Base-by-base conservation (phyloP, 2,797 vertebrate species). In the Masticophis lateralis region DNA sequence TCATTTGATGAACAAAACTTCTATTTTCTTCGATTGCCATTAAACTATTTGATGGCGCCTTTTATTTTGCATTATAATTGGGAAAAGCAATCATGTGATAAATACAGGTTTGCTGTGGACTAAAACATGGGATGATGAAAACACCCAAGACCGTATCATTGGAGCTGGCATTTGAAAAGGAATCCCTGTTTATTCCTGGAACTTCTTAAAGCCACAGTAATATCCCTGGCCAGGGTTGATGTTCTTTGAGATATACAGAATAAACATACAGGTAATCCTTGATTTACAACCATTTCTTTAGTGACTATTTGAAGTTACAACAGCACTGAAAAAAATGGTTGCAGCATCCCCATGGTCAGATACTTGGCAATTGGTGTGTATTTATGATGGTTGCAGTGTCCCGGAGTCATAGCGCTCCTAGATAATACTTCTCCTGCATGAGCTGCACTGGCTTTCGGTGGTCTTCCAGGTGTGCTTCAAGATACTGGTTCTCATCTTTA, bases 21-120 rank as follows among this genome's bases (percentile, higher is more conserved):
- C 96, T 91, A 97, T 98, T 98, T 97, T 97, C 96, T 83, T 97
- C 94, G 95, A 97, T 95, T 97, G 95, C 95, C 97, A 97, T 97
- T 98, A 98, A 97, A 97, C 90, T 97, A 97, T 96, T 97, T 97
- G 96, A 97, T 97, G 96, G 96, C 96, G 94, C 95, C 94, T 97
- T 97, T 97, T 97, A 98, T 98, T 98, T 97, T 97, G 88, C 94
- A 94, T 93, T 96, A 96, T 98, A 98, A 97, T 98, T 98, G 97
- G 95, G 94, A 63, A 97, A 96, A 96, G 96, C 96, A 97, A 95
- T 97, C 96, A 93, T 97, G 97, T 97, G 97, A 97, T 97, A 96
- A 97, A 96, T 95, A 88, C 95, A 96, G 96, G 92, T 97, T 97
- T 96, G 93, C 94, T 96, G 92, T 95, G 95, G 97, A 97, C 97